These are phyloP conservation scores for Eupithecia centaureata DNA, from an alignment of 2,888 invertebrate species.

Conservation along the genomic window DNA sequence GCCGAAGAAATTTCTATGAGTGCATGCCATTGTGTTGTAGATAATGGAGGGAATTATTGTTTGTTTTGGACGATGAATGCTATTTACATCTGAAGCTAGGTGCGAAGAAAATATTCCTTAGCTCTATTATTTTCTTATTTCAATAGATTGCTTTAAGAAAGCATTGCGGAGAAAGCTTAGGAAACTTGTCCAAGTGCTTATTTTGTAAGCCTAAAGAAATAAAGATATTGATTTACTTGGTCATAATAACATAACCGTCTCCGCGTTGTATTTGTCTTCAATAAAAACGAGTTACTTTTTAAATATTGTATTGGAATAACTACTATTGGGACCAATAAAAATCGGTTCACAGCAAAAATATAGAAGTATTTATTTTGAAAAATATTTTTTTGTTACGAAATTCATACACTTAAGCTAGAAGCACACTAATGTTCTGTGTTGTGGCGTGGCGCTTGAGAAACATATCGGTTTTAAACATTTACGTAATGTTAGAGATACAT, in stretches of 20 bases:
- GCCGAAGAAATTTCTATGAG: conserved; percentile 18
- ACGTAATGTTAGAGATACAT: neutral
- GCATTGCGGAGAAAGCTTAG: neutral
- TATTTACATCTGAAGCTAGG: neutral
- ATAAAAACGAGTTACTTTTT: neutral
- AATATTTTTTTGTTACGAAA: no score
- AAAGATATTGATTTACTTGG: no score
- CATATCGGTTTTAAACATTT: neutral
- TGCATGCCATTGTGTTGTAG: conserved; percentile 20
- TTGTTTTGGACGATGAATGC: neutral
- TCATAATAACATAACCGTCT: no score
- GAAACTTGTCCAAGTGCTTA: no score
- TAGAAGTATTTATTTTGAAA: no score
- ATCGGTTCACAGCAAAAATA: neutral
- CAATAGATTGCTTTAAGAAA: neutral
- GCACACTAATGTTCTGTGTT: no score
- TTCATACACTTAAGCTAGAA: no score
- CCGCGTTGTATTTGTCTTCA: neutral
- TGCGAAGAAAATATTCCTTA: neutral
- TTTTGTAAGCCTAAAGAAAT: no score
- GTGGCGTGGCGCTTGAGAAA: neutral
- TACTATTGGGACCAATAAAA: no score
- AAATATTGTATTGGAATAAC: neutral
- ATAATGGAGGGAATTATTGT: conserved; percentile 18
- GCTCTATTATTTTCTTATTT: neutral